These are phyloP conservation scores for Ichneumoninae sp. DNA, from an alignment of 2,888 invertebrate genomes.

Conservation along the genomic window DNA sequence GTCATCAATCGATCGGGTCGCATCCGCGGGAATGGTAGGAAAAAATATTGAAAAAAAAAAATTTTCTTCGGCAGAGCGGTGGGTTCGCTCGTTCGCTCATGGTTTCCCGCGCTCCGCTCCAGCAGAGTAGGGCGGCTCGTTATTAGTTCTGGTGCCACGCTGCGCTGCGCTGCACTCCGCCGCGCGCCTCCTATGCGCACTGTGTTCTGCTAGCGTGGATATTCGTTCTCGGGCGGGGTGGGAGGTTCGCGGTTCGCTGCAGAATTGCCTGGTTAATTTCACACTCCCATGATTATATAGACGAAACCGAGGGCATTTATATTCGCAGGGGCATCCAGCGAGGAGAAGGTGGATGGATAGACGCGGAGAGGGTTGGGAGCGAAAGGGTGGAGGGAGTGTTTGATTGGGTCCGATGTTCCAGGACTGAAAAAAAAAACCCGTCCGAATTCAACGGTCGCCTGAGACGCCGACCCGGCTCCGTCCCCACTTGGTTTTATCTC, in stretches of 20 bases:
- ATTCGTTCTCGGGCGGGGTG: conserved; percentile 60
- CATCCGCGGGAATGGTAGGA: neutral
- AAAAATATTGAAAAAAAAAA: conserved; percentile 1
- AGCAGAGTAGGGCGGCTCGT: conserved; percentile 39
- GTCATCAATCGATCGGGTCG: neutral
- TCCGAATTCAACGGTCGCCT: conserved; percentile 58
- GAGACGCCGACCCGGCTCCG: conserved; percentile 53
- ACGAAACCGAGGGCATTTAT: conserved; percentile 81
- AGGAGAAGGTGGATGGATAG: conserved; percentile 18
- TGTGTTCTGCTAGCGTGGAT: conserved; percentile 58
- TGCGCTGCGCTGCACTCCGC: conserved; percentile 43
- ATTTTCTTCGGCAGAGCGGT: neutral
- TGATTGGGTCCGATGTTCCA: conserved; percentile 79
- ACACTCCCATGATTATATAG: conserved; percentile 83
- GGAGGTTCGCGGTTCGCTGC: conserved; percentile 78
- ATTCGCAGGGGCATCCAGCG: conserved; percentile 73
- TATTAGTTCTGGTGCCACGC: conserved; percentile 31
- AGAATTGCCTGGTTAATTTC: conserved; percentile 82
- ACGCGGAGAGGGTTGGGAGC: conserved; percentile 33
- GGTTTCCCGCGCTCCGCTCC: conserved; percentile 44
- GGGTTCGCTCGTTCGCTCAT: conserved; percentile 31
- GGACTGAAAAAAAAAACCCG: conserved; percentile 57
- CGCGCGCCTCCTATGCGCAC: conserved; percentile 8
- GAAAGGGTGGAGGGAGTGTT: conserved; percentile 69
- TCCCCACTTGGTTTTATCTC: conserved; percentile 47